Evolutionary conservation across 1,140 invertebrate genomes (phyloP), one percentile per base, ranked within the genome.

Genomic region (Bombus fervidus): DNA sequence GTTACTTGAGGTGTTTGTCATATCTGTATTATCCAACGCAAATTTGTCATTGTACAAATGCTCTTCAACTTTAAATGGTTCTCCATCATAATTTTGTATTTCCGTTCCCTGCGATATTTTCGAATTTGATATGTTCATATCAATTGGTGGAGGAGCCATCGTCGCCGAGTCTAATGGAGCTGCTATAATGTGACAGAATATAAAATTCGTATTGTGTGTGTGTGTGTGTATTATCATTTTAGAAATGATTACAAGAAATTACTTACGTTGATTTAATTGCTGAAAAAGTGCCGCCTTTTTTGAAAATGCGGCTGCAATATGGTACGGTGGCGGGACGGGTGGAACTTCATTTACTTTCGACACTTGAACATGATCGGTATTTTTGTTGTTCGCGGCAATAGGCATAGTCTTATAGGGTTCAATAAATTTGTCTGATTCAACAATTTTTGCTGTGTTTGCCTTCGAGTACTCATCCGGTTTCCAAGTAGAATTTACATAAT

Each of bases 301-400:
- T 2, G 96, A 97, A 91, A 96, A 97, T 9, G 95, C 96, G 9
- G 96, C 96, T 18, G 97, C 97, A 86, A 97, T 97, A 87, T 97
- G 96, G 94, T 97, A 97, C 2, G 97, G 97, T 4, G 97, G 97
- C 15, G 97, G 97, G 34, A 94, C 93, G 9, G 92, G 93, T 25
- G 94, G 94, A 39, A 93, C 79, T 25, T 94, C 94, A 59, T 91
- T 93, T 12, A 90, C 79, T 87, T 89, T 93, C 22, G 87, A 83
- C 25, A 69, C 3, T 18, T 85, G 79, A 43, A 77, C 37, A 69
- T 69, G 87, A 64, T 90, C 86, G 6, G 86, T 66, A 31, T 83
- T 90, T 66, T 90, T 92, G 12, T 59, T 88, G 25, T 92, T 89
- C 10, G 77, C 37, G n/a, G 81, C 73, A 13, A 85, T 72, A 28